phyloP scores from a whole-genome alignment of 2,797 vertebrate species.

The Siniperca scherzeri region DNA sequence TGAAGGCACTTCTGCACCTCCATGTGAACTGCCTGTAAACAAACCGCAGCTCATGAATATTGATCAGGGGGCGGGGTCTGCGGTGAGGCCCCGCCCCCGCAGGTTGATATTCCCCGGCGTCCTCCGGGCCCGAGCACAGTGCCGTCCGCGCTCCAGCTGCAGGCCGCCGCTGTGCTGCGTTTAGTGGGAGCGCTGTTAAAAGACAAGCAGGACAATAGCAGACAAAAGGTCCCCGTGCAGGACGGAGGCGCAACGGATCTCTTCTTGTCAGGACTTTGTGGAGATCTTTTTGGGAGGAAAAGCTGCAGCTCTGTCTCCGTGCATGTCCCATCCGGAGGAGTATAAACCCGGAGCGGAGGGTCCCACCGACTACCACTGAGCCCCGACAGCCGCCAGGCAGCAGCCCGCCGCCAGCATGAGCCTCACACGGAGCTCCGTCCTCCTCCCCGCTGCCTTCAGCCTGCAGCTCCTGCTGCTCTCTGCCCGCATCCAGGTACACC shows the following conservation, averaged over 20 bases:
- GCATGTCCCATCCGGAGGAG: constrained; percentile 29
- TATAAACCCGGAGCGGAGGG: constrained; percentile 7
- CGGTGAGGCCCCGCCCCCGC: constrained; percentile 38
- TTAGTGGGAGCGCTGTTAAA: constrained; percentile 18
- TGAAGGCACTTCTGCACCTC: constrained; percentile 58
- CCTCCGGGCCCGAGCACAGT: constrained; percentile 40
- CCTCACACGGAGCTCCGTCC: constrained; percentile 18
- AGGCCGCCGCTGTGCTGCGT: constrained; percentile 37
- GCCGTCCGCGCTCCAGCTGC: constrained; percentile 87
- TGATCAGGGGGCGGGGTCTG: not conserved
- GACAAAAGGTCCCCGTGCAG: constrained; percentile 74
- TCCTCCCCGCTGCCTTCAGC: not conserved
- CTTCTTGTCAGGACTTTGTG: not conserved
- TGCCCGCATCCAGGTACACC: constrained; percentile 47
- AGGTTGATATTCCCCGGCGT: constrained; percentile 87
- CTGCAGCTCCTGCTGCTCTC: constrained; percentile 50
- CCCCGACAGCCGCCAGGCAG: constrained; percentile 18
- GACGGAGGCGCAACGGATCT: constrained; percentile 78
- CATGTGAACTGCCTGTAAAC: constrained; percentile 53
- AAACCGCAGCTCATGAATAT: constrained; percentile 38
- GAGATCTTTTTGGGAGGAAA: not conserved
- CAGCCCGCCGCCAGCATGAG: constrained; percentile 44
- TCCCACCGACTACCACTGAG: constrained; percentile 30
- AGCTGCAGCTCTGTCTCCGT: constrained; percentile 8
- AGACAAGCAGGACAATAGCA: constrained; percentile 71